phyloP scores from a whole-genome alignment of 2,113 vertebrate species.

The Taurulus bubalis region DNA sequence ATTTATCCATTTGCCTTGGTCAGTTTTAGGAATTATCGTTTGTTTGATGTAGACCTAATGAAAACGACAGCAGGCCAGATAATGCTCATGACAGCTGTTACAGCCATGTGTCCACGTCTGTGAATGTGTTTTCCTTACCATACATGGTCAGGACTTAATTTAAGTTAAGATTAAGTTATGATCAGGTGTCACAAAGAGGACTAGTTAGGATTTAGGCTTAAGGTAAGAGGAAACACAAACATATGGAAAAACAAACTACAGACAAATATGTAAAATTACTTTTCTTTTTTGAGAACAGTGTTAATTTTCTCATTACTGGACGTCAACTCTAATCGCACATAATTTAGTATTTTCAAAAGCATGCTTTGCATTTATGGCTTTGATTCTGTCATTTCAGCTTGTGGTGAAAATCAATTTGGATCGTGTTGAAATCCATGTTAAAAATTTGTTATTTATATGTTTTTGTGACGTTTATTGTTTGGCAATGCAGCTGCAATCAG shows the following conservation, averaged over 20 bases:
- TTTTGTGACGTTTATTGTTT: no score
- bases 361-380: no score
- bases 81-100: constrained; percentile 4
- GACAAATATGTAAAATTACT: background rate
- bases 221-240: background rate
- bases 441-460: no score
- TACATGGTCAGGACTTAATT: background rate
- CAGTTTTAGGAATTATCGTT: background rate
- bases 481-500: no score
- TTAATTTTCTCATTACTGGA: background rate
- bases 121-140: background rate
- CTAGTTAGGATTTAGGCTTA: background rate
- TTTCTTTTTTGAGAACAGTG: background rate
- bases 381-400: no score
- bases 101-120: background rate
- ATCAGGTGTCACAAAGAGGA: background rate
- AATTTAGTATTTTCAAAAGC: no score
- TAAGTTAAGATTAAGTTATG: background rate
- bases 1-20: background rate
- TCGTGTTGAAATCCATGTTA: no score
- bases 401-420: no score
- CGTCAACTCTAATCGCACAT: background rate
- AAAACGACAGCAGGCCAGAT: constrained; percentile 9
- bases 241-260: background rate
- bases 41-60: constrained; percentile 1